Base-by-base conservation (phyloP, 2,888 invertebrate genomes). In the Luffia ferchaultella region DNA sequence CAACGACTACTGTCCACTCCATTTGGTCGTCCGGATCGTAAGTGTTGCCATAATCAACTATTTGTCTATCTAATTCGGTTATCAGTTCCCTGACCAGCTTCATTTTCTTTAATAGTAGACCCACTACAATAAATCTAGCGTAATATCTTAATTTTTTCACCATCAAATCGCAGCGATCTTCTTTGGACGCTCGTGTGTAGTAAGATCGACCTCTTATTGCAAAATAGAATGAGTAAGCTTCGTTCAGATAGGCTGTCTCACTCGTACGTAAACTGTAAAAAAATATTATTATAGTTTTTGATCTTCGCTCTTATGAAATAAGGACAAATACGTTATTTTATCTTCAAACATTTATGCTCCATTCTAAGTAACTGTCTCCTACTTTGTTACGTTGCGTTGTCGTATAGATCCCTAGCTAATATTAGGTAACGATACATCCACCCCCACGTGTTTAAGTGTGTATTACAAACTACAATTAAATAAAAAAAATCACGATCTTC, bases 11-110 rank as follows among this genome's bases (percentile, higher is more conserved):
- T 47, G 93, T 93, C 98, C 98, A 98, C 77, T 98, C 97, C 62
- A 95, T 86, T 71, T 96, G 95, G 75, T 98, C 97, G 62, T 97
- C 97, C n/a, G 97, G 97, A 70, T 97, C 95, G 77, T 97, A 98
- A 16, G 95, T 93, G 69, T 91, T 91, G 45, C 95, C 96, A 78
- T 98, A 98, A 74, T 97, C 97, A 67, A 94, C 91, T 63, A 98
- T 96, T 79, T 97, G 96, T 68, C 93, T 91, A 64, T 96, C 94
- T 63, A 98, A 83, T 79, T 98, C 98, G 76, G 92, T 89, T 50
- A 96, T 93, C 58, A 98, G 85, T 73, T 98, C 97, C 53, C 93
- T 87, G 50, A 98, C 97, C 60, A 97, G 86, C 70, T 96, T 95
- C 88, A 96, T 93, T 74, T 96, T 94, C 76, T 96, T 95, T 57